phyloP scores from a whole-genome alignment of 2,888 invertebrate species.

The Cistogaster globosa region DNA sequence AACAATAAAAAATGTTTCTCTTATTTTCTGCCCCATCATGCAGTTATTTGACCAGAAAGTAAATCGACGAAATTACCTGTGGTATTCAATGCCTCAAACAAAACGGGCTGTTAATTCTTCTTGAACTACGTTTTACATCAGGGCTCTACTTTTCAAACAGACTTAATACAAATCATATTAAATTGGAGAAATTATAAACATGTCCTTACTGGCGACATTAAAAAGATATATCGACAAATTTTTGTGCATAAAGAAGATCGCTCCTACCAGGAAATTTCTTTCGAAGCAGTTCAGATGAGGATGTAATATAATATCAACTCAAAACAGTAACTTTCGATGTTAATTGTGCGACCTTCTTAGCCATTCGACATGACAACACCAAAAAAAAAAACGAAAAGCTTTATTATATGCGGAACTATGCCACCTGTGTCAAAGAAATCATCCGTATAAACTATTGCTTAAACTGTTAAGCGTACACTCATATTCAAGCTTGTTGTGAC shows the following conservation, averaged over 20 bases:
- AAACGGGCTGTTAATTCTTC: background rate
- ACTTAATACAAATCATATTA: too few relatives aligned
- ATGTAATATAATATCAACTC: background rate
- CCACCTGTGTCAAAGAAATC: background rate
- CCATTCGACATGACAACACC: too few relatives aligned
- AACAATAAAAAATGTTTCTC: too few relatives aligned
- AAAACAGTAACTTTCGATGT: too few relatives aligned
- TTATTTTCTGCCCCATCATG: too few relatives aligned
- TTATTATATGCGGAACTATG: too few relatives aligned
- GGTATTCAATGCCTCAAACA: background rate
- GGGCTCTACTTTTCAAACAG: background rate
- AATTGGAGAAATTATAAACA: too few relatives aligned
- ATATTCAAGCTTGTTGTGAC: background rate
- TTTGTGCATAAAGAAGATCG: background rate
- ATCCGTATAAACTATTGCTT: background rate
- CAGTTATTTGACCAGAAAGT: background rate
- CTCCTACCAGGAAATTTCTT: background rate
- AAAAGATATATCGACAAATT: too few relatives aligned
- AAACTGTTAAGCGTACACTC: background rate
- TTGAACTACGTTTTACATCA: background rate
- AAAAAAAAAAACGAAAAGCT: too few relatives aligned
- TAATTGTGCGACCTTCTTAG: too few relatives aligned
- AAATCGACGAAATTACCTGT: background rate
- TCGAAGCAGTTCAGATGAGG: background rate
- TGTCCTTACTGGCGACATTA: too few relatives aligned